phyloP scores from a whole-genome alignment of 2,797 vertebrate species.

The Anniella stebbinsi region DNA sequence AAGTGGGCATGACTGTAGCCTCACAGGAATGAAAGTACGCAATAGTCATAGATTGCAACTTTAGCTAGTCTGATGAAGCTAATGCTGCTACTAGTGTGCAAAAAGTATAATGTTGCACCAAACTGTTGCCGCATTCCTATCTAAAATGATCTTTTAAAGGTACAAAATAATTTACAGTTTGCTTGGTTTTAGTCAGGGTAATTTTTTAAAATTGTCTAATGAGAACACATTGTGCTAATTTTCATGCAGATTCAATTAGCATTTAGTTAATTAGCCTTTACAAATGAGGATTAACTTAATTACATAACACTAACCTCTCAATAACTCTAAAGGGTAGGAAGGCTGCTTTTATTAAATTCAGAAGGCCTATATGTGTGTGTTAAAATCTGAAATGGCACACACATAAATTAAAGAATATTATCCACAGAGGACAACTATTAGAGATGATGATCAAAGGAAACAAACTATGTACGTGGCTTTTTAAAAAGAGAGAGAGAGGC shows the following conservation, averaged over 20 bases:
- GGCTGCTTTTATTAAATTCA: constrained; percentile 72
- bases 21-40: neutral
- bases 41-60: neutral
- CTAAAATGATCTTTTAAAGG: constrained; percentile 42
- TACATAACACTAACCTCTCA: constrained; percentile 77
- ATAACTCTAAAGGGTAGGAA: constrained; percentile 74
- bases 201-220: constrained; percentile 63
- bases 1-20: neutral
- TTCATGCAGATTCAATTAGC: constrained; percentile 77
- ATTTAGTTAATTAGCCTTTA: constrained; percentile 77
- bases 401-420: constrained; percentile 73
- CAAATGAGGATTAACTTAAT: constrained; percentile 78
- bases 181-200: constrained; percentile 68
- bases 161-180: constrained; percentile 57
- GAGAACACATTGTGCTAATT: constrained; percentile 75
- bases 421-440: constrained; percentile 68
- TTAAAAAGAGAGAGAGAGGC: constrained; percentile 9
- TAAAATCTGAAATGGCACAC: constrained; percentile 70
- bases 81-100: constrained; percentile 28
- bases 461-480: constrained; percentile 57
- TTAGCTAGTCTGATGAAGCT: neutral
- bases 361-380: constrained; percentile 71
- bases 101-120: neutral
- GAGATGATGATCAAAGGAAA: constrained; percentile 68
- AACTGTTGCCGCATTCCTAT: constrained; percentile 34